Base-by-base conservation (phyloP, 2,113 vertebrate genomes). In the Charadrius vociferus region DNA sequence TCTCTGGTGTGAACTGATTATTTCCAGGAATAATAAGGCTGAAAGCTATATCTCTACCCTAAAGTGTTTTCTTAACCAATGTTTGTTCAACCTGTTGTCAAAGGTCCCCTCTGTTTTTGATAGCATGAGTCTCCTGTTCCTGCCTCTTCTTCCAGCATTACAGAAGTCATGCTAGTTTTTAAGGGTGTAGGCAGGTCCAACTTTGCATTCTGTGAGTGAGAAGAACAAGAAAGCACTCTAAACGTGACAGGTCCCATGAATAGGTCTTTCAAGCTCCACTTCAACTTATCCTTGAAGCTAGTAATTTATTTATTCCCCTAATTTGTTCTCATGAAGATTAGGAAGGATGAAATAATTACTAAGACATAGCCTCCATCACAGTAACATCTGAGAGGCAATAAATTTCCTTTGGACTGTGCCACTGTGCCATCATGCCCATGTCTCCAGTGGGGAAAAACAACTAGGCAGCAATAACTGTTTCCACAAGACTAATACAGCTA, bases 401-500 rank as follows among this genome's bases (percentile, higher is more conserved):
- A 56, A 62, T 85, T 72, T 5, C 2, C 55, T 73, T 86, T 49
- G 47, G 50, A 52, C 34, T 34, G 32, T 39, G 45, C 49, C 20
- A 21, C 39, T 66, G 19, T 66, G 50, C n/a, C 83, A 32, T 52
- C 59, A 26, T 32, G 53, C 20, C 8, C 59, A 39, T 4, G 1
- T 59, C 37, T 93, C 86, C 73, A 62, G 17, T 59, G 21, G 52
- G 80, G 67, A 92, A 94, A 95, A 89, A 86, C 56, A 91, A 53
- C 32, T 4, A 71, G 47, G 81, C 78, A 88, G 78, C 50, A 80
- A 22, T 27, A 88, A 83, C 66, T 63, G 39, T 95, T 91, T 94
- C 63, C 84, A 94, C 26, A 81, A 78, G 78, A 90, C 81, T 88
- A 20, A 58, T 93, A 85, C 37, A 94, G 43, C 79, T 94, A 96